Percentiles rank a stretch among this genome's conserved stretches.
Evolutionary conservation across 2,888 invertebrate genomes (phyloP).

Genomic region (Drosophila diplacantha): DNA sequence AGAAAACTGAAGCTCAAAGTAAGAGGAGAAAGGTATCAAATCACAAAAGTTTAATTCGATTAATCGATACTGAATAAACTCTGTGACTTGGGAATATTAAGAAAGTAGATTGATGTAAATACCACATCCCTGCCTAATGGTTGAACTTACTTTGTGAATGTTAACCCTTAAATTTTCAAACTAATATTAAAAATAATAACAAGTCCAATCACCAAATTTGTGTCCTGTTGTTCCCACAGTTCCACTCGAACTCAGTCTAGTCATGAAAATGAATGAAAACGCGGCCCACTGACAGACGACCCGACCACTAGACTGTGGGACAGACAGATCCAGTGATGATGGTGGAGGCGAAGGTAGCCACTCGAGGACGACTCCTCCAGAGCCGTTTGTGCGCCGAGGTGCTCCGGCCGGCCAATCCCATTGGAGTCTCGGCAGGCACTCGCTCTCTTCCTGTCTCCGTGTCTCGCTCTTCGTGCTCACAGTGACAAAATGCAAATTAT

Average conservation of each 20-base stretch:
- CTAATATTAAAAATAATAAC: neutral
- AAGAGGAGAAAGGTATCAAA: conserved; percentile 1
- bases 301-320: conserved; percentile 47
- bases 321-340: conserved; percentile 40
- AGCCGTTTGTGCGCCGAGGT: neutral
- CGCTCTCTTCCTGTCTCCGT: conserved; percentile 26
- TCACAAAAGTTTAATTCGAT: neutral
- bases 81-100: neutral
- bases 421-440: conserved; percentile 14
- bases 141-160: neutral
- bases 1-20: neutral
- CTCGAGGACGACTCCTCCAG: conserved; percentile 32
- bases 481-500: conserved; percentile 72
- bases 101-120: neutral
- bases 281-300: conserved; percentile 43
- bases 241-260: conserved; percentile 16
- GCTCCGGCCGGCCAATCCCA: conserved; percentile 41
- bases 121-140: neutral
- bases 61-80: neutral
- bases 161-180: neutral
- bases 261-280: conserved; percentile 61
- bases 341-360: conserved; percentile 41
- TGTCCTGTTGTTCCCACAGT: conserved; percentile 7
- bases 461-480: conserved; percentile 41
- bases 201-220: neutral